Conservation (phyloP, 1,140 invertebrate species). For the Pentalonia nigronervosa region DNA sequence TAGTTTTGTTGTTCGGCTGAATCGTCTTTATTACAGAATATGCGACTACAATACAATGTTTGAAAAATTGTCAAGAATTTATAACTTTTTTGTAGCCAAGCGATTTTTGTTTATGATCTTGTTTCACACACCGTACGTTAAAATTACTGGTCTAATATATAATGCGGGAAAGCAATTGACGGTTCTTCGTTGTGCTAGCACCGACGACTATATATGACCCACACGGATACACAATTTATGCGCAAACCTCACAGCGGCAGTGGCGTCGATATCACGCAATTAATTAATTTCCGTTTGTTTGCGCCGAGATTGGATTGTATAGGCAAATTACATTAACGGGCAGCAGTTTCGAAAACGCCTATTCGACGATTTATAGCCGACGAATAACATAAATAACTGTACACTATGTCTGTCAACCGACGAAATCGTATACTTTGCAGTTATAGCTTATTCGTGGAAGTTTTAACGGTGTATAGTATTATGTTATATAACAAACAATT, state of each 20-base stretch:
- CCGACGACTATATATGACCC: background rate
- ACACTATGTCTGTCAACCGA: background rate
- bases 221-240: background rate
- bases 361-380: conserved; percentile 31
- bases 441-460: background rate
- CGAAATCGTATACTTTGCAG: conserved; percentile 2
- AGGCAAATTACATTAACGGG: conserved; percentile 28
- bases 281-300: conserved; percentile 38
- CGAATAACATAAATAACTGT: conserved; percentile 41
- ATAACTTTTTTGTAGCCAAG: background rate
- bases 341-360: conserved; percentile 18
- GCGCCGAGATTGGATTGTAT: conserved; percentile 23
- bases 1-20: background rate
- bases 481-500: background rate
- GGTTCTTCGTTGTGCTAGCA: background rate
- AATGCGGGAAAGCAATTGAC: background rate
- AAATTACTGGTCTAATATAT: background rate
- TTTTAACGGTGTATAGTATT: background rate
- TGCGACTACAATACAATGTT: background rate
- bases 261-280: conserved; percentile 20
- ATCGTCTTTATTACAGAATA: background rate
- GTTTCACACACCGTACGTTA: background rate
- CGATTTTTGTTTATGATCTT: background rate
- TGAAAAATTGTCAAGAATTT: background rate
- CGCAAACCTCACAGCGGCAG: background rate